A percentile compares a stretch with the other conserved stretches of the same genome.
phyloP scores from a whole-genome alignment of 2,888 invertebrate genomes.

The Noctua pronuba region DNA sequence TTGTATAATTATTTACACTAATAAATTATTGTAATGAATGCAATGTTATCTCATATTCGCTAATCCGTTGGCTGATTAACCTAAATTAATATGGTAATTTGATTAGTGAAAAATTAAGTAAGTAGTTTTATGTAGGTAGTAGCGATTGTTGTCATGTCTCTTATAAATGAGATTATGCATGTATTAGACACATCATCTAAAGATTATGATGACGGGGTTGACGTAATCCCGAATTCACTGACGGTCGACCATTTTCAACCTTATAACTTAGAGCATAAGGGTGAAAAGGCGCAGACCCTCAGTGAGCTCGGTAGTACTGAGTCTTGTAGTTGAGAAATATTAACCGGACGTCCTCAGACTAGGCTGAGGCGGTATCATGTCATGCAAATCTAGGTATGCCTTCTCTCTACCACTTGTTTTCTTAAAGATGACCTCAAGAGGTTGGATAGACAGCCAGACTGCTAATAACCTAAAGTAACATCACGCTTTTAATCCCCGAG shows the following conservation, averaged over 20 bases:
- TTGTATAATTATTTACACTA: constrained; percentile 40
- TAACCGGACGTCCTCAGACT: background rate
- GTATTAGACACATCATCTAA: background rate
- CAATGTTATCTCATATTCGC: constrained; percentile 56
- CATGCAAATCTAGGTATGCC: background rate
- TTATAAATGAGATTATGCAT: background rate
- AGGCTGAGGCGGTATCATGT: background rate
- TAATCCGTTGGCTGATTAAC: constrained; percentile 49
- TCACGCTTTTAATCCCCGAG: too few species aligned
- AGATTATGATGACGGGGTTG: background rate
- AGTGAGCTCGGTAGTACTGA: too few species aligned
- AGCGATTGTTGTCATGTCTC: background rate
- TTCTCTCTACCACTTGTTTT: background rate
- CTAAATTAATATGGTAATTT: constrained; percentile 36
- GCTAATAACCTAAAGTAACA: background rate
- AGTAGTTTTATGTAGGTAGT: background rate
- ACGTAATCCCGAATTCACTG: background rate
- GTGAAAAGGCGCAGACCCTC: too few species aligned
- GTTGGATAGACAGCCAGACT: background rate
- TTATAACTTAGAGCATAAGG: too few species aligned
- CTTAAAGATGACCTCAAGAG: background rate
- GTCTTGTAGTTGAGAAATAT: background rate
- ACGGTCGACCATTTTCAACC: too few species aligned
- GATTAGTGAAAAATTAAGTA: constrained; percentile 2
- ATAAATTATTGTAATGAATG: constrained; percentile 50